Percentiles rank a stretch among this genome's conserved stretches.
Conservation (phyloP, 2,113 vertebrate species). For the Thunnus thynnus region DNA sequence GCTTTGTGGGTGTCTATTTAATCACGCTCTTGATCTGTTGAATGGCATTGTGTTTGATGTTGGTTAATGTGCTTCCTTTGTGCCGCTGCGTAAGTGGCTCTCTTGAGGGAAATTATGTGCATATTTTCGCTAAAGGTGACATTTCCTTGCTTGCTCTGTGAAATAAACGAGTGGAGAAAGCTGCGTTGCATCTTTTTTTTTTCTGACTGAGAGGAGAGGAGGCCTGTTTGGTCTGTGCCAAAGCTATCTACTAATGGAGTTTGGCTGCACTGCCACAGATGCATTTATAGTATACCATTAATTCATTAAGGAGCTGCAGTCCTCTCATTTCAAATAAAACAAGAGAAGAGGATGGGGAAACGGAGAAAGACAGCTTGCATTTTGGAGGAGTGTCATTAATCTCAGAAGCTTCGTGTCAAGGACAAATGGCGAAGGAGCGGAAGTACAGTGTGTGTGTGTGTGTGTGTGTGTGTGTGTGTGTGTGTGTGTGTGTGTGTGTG, state of each 20-base stretch:
- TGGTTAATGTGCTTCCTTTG: conserved; percentile 76
- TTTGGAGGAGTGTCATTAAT: conserved; percentile 59
- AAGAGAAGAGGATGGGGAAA: conserved; percentile 23
- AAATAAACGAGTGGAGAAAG: conserved; percentile 48
- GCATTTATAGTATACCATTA: conserved; percentile 74
- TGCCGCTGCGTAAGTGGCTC: conserved; percentile 76
- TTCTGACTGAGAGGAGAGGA: conserved; percentile 39
- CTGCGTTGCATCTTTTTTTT: conserved; percentile 33
- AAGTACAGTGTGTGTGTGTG: conserved; percentile 29
- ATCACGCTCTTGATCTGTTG: conserved; percentile 80
- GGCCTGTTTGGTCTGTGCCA: conserved; percentile 64
- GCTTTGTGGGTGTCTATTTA: conserved; percentile 74
- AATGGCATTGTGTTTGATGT: conserved; percentile 77
- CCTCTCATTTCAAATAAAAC: conserved; percentile 60
- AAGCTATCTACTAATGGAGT: conserved; percentile 77
- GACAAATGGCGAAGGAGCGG: conserved; percentile 58
- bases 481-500: conserved; percentile 32
- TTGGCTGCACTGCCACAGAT: conserved; percentile 63
- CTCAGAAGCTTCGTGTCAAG: conserved; percentile 70
- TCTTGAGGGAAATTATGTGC: conserved; percentile 80
- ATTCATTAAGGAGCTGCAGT: conserved; percentile 78
- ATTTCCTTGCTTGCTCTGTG: conserved; percentile 63
- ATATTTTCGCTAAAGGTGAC: conserved; percentile 81
- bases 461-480: conserved; percentile 43
- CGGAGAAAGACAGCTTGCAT: conserved; percentile 31